Evolutionary conservation across 2,113 vertebrate genomes (phyloP), one percentile per base, ranked within the genome.

Genomic region (Rhynchomys soricoides): DNA sequence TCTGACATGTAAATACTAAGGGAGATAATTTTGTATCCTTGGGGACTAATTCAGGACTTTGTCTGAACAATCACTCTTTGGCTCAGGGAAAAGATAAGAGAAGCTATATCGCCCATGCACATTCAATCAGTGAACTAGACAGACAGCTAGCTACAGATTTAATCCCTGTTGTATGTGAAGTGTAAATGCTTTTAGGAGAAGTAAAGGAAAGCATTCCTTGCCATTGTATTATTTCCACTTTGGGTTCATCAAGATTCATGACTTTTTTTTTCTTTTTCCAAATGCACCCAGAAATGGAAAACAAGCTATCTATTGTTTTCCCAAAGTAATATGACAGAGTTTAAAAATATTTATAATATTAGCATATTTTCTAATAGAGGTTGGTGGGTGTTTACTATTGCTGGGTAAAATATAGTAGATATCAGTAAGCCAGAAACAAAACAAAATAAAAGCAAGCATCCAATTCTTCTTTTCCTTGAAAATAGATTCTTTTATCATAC

Each of bases 181-280:
- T 77, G 34, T 75, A 95, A 88, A 22, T 94, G 73, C 82, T 94
- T 94, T 43, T 93, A 37, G 68, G 68, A 70, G 6, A 55, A 92
- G 7, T 77, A n/a, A 92, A 96, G 93, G 19, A 16, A 96, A 88
- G 64, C 5, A 86, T 82, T 45, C 6, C 34, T 22, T 57, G 21
- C 79, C 4, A 79, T 73, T 86, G 29, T 24, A 57, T 55, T 48
- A 87, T 68, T 45, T 34, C 26, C 10, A 34, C 7, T 85, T 62
- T 86, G 78, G 31, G 10, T n/a, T 70, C n/a, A 43, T 77, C 29
- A 57, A 40, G 37, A 73, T 21, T 26, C 64, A 50, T 86, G 43
- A 40, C n/a, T 19, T 52, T 21, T 26, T 81, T 57, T n/a, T 55
- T n/a, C n/a, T 19, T 52, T 7, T 77, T 45, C 1, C 5, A 86